Conservation (phyloP, 2,888 invertebrate species). For the Mythimna albipuncta region DNA sequence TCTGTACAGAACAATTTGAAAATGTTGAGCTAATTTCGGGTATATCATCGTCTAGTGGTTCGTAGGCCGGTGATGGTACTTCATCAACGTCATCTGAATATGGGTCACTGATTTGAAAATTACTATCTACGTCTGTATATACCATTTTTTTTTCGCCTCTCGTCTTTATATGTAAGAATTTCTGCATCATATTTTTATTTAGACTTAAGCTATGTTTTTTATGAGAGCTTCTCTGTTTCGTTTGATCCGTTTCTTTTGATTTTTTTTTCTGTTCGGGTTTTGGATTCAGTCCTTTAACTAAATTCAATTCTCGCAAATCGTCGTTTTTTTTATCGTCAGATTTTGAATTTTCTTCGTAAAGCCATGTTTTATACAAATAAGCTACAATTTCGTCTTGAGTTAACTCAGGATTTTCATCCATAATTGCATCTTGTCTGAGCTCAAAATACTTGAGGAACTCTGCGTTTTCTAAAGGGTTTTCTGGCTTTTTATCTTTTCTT, state of each 20-base stretch:
- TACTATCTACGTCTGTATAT: conserved; percentile 9
- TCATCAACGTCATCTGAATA: conserved; percentile 31
- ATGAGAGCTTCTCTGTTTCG: conserved; percentile 21
- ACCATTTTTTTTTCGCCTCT: conserved; percentile 40
- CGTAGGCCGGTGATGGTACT: conserved; percentile 35
- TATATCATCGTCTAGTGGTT: conserved; percentile 22
- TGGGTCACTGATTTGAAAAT: conserved; percentile 9
- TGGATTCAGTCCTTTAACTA: conserved; percentile 73
- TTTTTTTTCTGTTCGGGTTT: conserved; percentile 41
- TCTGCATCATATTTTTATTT: conserved; percentile 50
- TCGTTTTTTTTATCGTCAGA: conserved; percentile 74
- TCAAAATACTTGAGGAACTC: conserved; percentile 88
- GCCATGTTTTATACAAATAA: conserved; percentile 88
- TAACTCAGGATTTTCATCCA: conserved; percentile 88
- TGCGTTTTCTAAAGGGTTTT: conserved; percentile 70
- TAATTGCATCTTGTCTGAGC: conserved; percentile 83
- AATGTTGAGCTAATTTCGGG: conserved; percentile 10
- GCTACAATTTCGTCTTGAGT: conserved; percentile 81
- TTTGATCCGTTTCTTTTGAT: conserved; percentile 30
- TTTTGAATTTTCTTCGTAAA: conserved; percentile 81
- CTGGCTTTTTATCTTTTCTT: conserved; percentile 54
- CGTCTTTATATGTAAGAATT: conserved; percentile 48
- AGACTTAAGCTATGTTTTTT: conserved; percentile 49
- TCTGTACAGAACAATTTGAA: background rate
- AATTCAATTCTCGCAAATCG: conserved; percentile 70